These are phyloP conservation scores for Typhlomys cinereus DNA, from an alignment of 2,113 vertebrate species.

Conservation along the genomic window DNA sequence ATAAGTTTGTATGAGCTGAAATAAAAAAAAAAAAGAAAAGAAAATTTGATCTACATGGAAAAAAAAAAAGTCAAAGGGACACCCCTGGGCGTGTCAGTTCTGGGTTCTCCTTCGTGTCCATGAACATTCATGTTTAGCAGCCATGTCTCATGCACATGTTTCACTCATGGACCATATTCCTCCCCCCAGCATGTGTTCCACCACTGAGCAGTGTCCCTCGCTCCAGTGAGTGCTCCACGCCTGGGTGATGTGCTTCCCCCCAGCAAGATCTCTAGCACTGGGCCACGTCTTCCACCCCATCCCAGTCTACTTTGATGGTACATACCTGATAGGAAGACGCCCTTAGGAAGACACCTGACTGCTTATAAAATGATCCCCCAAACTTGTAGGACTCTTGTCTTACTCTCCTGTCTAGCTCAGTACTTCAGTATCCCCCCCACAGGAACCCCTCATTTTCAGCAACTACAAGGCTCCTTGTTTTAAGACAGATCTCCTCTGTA, in stretches of 20 bases:
- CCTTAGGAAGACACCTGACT: background rate
- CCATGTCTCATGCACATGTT: no score
- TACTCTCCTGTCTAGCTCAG: background rate
- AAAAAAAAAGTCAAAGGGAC: no score
- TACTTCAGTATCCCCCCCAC: rapidly evolving
- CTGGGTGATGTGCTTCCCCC: background rate
- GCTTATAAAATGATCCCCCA: background rate
- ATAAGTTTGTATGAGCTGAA: no score
- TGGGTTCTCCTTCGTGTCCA: no score
- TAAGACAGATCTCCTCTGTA: rapidly evolving
- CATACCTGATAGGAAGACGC: no score
- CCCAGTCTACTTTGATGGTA: background rate
- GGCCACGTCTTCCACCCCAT: background rate
- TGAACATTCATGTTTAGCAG: no score
- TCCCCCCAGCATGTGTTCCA: background rate
- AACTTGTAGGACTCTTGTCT: background rate
- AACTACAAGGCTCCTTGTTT: background rate
- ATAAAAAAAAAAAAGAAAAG: no score
- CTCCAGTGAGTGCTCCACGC: no score
- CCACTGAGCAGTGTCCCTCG: no score
- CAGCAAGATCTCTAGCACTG: no score
- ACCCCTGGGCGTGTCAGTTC: rapidly evolving
- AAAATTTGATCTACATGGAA: no score
- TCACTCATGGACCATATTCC: background rate
- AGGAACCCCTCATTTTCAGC: background rate